Evolutionary conservation across 1,140 invertebrate genomes (phyloP).

Genomic region (Cyrtorhinus lividipennis): DNA sequence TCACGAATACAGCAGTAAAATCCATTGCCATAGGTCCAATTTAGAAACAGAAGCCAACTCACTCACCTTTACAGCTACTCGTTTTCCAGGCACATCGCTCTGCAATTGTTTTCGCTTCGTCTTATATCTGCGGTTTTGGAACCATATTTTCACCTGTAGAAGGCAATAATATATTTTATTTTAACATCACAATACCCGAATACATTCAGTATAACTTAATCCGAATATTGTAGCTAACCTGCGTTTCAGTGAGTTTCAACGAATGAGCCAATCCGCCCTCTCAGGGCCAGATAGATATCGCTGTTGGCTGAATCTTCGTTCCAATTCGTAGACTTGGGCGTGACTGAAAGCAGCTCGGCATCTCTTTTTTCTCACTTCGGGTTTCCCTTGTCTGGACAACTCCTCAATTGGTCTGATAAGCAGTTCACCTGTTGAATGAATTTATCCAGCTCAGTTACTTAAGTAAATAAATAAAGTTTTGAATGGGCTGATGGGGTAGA

Average conservation of each 20-base stretch:
- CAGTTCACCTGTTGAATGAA: too few relatives aligned
- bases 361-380: slow-evolving; percentile 15
- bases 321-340: slow-evolving; percentile 72
- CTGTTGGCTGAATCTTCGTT: slow-evolving; percentile 82
- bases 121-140: slow-evolving; percentile 94
- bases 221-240: too few relatives aligned
- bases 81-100: slow-evolving; percentile 28
- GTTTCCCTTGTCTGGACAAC: neutral
- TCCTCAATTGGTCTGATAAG: neutral
- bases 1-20: neutral
- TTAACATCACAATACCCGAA: too few relatives aligned
- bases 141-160: slow-evolving; percentile 73
- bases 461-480: too few relatives aligned
- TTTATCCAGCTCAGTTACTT: too few relatives aligned
- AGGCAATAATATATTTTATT: neutral
- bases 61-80: slow-evolving; percentile 24
- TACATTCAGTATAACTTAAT: too few relatives aligned
- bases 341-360: slow-evolving; percentile 20
- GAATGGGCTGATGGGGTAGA: too few relatives aligned
- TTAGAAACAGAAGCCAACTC: too few relatives aligned
- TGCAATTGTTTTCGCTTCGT: slow-evolving; percentile 90
- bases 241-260: slow-evolving; percentile 76
- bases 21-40: neutral
- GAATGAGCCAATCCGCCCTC: slow-evolving; percentile 75
- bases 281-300: slow-evolving; percentile 90